phyloP scores from a whole-genome alignment of 1,140 invertebrate species.

The Amphibalanus amphitrite region DNA sequence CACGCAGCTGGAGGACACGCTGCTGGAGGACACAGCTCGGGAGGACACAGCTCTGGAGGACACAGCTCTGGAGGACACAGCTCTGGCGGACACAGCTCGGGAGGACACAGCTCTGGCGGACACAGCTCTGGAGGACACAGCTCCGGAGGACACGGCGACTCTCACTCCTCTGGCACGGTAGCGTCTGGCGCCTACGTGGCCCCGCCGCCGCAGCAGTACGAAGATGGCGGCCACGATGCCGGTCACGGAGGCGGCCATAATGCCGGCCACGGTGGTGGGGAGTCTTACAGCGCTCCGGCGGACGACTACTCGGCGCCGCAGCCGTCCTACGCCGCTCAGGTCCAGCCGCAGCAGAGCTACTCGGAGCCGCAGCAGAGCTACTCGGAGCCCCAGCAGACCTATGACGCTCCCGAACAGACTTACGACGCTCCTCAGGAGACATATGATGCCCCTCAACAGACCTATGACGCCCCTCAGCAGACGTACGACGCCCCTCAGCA shows the following conservation, averaged over 20 bases:
- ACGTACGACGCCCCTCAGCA: neutral
- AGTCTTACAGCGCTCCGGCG: no score
- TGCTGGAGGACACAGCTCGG: neutral
- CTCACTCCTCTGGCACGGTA: neutral
- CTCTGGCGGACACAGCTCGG: no score
- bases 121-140: neutral
- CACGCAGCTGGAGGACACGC: neutral
- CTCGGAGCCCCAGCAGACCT: neutral
- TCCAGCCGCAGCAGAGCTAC: neutral
- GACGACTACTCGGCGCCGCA: no score
- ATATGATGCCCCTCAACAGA: neutral
- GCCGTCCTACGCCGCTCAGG: no score
- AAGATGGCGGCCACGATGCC: neutral
- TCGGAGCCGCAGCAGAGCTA: no score
- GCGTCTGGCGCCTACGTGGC: neutral
- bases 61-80: neutral
- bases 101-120: neutral
- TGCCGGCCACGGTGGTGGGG: neutral
- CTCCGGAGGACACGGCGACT: neutral
- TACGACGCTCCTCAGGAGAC: neutral
- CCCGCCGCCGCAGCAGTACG: neutral
- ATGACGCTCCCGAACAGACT: neutral
- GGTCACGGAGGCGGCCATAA: neutral
- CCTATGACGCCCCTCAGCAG: neutral
- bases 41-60: neutral